A percentile compares a stretch with the other conserved stretches of the same genome.
phyloP scores from a whole-genome alignment of 2,113 vertebrate species.

The Henicopernis longicauda region DNA sequence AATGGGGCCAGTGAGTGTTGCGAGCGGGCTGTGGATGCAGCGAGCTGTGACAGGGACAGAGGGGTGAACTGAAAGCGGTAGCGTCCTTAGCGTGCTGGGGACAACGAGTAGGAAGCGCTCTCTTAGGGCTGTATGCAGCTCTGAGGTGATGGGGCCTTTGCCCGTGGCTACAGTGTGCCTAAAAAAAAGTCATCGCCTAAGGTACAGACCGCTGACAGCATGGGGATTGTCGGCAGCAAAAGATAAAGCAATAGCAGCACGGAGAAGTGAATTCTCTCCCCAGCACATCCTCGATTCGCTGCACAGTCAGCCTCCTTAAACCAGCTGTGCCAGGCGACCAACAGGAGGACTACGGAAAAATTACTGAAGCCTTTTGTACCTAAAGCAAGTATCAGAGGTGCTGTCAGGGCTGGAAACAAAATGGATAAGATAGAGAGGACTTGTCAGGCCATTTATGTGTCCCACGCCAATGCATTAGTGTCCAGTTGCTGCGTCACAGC shows the following conservation, averaged over 20 bases:
- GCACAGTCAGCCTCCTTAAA: background rate
- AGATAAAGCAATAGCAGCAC: background rate
- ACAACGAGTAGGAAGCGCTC: background rate
- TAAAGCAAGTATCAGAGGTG: background rate
- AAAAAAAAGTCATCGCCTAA: background rate
- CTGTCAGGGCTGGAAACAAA: background rate
- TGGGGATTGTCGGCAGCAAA: accelerated
- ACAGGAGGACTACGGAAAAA: background rate
- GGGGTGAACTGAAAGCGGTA: background rate
- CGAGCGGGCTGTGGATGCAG: background rate
- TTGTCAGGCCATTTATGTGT: background rate
- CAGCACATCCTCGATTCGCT: background rate
- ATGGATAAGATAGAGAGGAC: background rate
- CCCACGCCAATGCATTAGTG: background rate
- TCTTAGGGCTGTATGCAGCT: background rate
- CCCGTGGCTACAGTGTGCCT: background rate
- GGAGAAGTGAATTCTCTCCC: background rate
- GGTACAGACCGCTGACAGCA: background rate
- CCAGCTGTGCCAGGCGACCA: background rate
- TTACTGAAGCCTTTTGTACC: background rate
- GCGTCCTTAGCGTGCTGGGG: background rate
- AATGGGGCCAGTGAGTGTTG: background rate
- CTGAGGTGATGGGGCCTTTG: background rate
- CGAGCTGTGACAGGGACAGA: background rate
- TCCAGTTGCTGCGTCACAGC: background rate